Percentiles rank a stretch among this genome's conserved stretches.
These are phyloP conservation scores for Bolborhynchus lineola DNA, from an alignment of 2,113 vertebrate species.

Conservation along the genomic window DNA sequence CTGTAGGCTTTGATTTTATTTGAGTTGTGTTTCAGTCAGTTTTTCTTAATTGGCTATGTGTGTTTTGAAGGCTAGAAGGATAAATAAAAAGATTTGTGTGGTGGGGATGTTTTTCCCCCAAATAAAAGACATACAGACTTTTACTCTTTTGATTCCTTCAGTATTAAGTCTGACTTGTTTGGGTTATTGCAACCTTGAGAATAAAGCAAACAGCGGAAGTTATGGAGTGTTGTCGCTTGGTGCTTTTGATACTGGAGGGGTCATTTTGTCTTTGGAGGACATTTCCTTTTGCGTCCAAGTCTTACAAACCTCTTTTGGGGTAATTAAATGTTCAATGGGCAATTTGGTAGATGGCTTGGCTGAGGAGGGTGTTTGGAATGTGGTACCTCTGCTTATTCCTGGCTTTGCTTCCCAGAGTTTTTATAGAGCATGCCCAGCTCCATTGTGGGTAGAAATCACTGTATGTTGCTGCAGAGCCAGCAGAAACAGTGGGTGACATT, in stretches of 20 bases:
- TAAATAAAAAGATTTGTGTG: background rate
- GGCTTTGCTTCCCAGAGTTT: background rate
- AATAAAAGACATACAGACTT: background rate
- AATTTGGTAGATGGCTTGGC: background rate
- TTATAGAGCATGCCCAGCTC: background rate
- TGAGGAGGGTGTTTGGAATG: background rate
- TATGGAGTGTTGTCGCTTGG: background rate
- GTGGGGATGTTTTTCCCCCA: background rate
- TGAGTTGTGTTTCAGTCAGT: background rate
- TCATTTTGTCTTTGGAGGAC: background rate
- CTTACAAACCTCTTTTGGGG: background rate
- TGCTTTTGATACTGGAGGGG: background rate
- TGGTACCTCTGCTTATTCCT: background rate
- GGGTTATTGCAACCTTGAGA: background rate
- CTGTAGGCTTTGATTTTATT: background rate
- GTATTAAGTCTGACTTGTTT: background rate
- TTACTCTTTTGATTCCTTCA: background rate
- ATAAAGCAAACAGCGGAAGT: background rate
- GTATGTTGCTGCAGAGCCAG: background rate
- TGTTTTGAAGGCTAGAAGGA: background rate
- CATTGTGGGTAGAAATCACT: background rate
- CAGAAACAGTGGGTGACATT: background rate
- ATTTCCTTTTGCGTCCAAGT: background rate
- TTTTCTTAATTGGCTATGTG: background rate
- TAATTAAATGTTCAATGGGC: background rate